Base-by-base conservation (phyloP, 2,113 vertebrate genomes). In the Calidris pugnax region DNA sequence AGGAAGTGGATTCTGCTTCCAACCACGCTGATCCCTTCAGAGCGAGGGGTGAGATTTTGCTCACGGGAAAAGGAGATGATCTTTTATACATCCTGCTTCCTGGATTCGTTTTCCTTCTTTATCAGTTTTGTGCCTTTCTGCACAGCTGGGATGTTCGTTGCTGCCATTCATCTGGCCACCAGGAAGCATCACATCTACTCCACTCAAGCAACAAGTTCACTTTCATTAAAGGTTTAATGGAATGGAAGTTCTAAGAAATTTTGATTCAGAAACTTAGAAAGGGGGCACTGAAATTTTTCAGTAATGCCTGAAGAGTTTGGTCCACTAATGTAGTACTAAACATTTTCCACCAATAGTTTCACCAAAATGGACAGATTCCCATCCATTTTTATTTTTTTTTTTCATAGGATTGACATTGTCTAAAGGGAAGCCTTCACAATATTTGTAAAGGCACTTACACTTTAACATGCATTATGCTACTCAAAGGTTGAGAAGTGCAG, bases 141-240 rank as follows among this genome's bases (percentile, higher is more conserved):
- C 16, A 2, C 28, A 59, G 48, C 8, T 63, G 37, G 27, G n/a
- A 12, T 27, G 19, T 68, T 59, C 39, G 16, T 18, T 83, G 47
- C 39, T 72, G 76, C 43, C 79, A 8, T 51, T 76, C 62, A 59
- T 35, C 13, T 30, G 51, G 41, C 13, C 60, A 35, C 21, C 33
- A 43, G 23, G 56, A 71, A 63, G 32, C 8, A 27, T 39, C 0
- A 2, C 10, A 7, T 18, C 32, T 71, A 26, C 28, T 51, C 48
- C 43, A 3, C 57, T 48, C 68, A 48, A 62, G 11, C 50, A 18
- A 39, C 0, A 0, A 33, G 26, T 48, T 66, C 16, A 14, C 84
- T 77, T 60, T 69, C n/a, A 57, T 59, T 41, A 41, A 37, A 35
- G 18, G 4, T 26, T 79, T 75, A 57, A 48, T 35, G 18, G 60